Evolutionary conservation across 1,140 invertebrate genomes (phyloP), one percentile per base, ranked within the genome.

Genomic region (Nebria ingens): DNA sequence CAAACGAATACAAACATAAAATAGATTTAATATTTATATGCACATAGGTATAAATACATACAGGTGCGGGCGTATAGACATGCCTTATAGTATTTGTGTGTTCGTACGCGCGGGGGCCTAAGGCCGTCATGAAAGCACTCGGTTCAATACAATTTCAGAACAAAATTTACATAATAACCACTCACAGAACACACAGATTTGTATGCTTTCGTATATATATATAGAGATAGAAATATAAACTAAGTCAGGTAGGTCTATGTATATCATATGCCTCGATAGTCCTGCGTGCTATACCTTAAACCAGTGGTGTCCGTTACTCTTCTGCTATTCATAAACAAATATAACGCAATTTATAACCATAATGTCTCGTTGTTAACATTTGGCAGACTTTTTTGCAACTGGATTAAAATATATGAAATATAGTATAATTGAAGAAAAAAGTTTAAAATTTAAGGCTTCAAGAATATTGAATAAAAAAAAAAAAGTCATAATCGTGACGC

Each of bases 121-220:
- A 45, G 40, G 40, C 40, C 40, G 15, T 45, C 40, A 45, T 45
- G 40, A 45, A 45, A 45, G 9, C 17, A 17, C 40, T 45, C 40
- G 4, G 40, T 45, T 45, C 40, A 17, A 45, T 45, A 45, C 40
- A 45, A 45, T 45, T 45, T 45, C 15, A 45, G 40, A 45, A 45
- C 15, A 17, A 45, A 45, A 45, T 45, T 45, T 45, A 45, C 40
- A 45, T 45, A 45, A 45, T 45, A 45, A 45, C 40, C 15, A 45
- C 40, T 45, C 15, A 45, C 15, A 45, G 6, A 45, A 3, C 17
- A 17, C 15, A 45, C 40, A 11, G 15, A 45, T 45, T 4, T 45
- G 40, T 45, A 45, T 45, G 40, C 9, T 45, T 45, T 29, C 13
- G 25, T 6, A 13, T 29, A 29, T 29, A 6, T 11, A 45, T 45